Base-by-base conservation (phyloP, 2,888 invertebrate species). In the Drosophila ochracea region DNA sequence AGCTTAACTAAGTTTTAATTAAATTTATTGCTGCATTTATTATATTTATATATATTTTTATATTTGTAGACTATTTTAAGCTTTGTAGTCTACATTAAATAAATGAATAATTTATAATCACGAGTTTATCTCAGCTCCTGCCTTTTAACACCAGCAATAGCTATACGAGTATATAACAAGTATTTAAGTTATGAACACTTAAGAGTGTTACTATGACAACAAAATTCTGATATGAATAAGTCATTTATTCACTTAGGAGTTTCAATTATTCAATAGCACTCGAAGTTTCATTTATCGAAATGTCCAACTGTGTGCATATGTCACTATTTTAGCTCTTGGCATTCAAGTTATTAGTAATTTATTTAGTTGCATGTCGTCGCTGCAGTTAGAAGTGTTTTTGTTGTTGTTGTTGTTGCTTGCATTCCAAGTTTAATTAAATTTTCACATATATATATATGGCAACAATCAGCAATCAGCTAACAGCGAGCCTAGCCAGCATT, bases 381-480 rank as follows among this genome's bases (percentile, higher is more conserved):
- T 35, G 59, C 75, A 69, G 69, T 60, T 69, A 61, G 64, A 69
- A 55, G 49, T 65, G 58, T 25, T 25, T 47, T 47, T n/a, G 2
- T n/a, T 41, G 1, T 13, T 21, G 4, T 19, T 50, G 10, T n/a
- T 31, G 16, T 4, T 9, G 65, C 63, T 66, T 58, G 31, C 59
- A 60, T 41, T 71, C 35, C 60, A 79, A 81, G 75, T 90, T 90
- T 88, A 90, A 89, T 90, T 90, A 87, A 89, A 89, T 84, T 89
- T 85, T 75, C 66, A 73, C 43, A 59, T 61, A 35, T 73, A 21
- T 31, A 11, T 58, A 30, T 31, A 31, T 31, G 73, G 62, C 41
- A 58, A 80, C 83, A 74, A 80, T 78, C 71, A 61, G 74, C 91
- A 82, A 89, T 83, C 82, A 82, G 68, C 82, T 47, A 72, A 62